Evolutionary conservation across 2,888 invertebrate genomes (phyloP).

Genomic region (Eupithecia inturbata): DNA sequence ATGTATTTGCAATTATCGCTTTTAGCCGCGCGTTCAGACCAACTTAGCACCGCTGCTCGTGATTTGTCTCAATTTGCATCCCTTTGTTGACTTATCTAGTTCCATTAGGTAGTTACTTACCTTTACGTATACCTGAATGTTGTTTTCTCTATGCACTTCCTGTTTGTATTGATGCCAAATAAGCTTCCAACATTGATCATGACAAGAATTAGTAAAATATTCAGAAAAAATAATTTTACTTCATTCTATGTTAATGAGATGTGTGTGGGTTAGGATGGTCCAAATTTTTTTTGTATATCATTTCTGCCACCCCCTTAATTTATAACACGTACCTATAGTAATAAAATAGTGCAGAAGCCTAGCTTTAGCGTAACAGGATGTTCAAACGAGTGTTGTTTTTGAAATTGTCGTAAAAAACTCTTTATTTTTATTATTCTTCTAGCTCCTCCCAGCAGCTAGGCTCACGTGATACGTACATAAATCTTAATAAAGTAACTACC

Average conservation of each 20-base stretch:
- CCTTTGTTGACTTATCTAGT: slow-evolving; percentile 37
- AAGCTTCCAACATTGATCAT: neutral
- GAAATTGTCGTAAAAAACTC: too few species aligned
- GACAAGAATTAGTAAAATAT: neutral
- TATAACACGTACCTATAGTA: too few species aligned
- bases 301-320: too few species aligned
- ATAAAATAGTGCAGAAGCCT: too few species aligned
- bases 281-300: too few species aligned
- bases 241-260: neutral
- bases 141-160: neutral
- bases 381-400: too few species aligned
- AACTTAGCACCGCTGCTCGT: slow-evolving; percentile 71
- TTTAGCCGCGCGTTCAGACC: slow-evolving; percentile 35
- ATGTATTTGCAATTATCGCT: slow-evolving; percentile 15
- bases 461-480: too few species aligned
- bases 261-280: too few species aligned
- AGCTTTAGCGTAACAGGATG: too few species aligned
- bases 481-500: too few species aligned
- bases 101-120: slow-evolving; percentile 20
- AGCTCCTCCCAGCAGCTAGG: too few species aligned
- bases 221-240: slow-evolving; percentile 17
- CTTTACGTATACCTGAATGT: slow-evolving; percentile 13
- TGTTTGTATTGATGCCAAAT: neutral
- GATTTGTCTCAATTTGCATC: slow-evolving; percentile 71
- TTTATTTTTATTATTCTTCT: too few species aligned